Conservation (phyloP, 2,888 invertebrate species). For the Ophion obscuratus region DNA sequence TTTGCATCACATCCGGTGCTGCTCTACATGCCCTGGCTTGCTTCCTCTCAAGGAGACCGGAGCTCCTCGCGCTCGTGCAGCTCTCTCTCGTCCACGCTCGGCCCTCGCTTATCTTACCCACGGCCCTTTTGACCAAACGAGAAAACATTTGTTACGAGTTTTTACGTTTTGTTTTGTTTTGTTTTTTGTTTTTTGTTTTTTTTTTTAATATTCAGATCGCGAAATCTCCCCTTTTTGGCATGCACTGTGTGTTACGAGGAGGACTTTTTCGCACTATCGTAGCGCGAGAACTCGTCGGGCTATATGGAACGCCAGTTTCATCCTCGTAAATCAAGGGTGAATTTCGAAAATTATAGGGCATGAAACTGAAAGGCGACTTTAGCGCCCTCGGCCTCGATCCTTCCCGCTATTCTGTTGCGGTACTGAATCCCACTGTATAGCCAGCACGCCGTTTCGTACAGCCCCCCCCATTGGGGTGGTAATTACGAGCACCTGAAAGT, state of each 20-base stretch:
- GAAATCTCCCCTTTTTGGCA: too few relatives aligned
- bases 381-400: conserved; percentile 69
- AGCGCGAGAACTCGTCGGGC: not conserved
- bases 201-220: too few relatives aligned
- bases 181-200: too few relatives aligned
- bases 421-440: too few relatives aligned
- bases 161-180: too few relatives aligned
- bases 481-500: conserved; percentile 81
- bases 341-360: conserved; percentile 80
- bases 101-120: conserved; percentile 78
- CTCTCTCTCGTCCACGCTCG: conserved; percentile 80
- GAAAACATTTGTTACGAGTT: not conserved
- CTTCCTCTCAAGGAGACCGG: conserved; percentile 86
- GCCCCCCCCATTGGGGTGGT: conserved; percentile 67
- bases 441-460: not conserved
- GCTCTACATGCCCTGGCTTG: conserved; percentile 88
- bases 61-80: conserved; percentile 82
- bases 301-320: conserved; percentile 16
- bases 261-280: too few relatives aligned
- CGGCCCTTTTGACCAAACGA: conserved; percentile 74
- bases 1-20: conserved; percentile 90
- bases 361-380: conserved; percentile 75
- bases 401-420: conserved; percentile 33
- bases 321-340: conserved; percentile 78
- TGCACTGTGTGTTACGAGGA: too few relatives aligned